These are phyloP conservation scores for Incurvaria masculella DNA, from an alignment of 2,888 invertebrate species.

Conservation along the genomic window DNA sequence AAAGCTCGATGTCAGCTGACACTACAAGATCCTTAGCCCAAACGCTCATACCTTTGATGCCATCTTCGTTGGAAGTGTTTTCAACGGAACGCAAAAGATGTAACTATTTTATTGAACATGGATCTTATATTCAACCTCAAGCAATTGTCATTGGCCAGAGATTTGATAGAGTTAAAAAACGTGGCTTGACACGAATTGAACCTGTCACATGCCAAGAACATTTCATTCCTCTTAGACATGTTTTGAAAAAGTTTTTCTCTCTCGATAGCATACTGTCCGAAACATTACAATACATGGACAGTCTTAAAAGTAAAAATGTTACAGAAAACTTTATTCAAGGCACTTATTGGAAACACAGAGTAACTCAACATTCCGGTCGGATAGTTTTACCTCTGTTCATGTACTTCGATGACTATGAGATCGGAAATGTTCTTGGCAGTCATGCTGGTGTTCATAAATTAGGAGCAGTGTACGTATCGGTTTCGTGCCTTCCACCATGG, in stretches of 20 bases:
- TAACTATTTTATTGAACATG: slow-evolving; percentile 1
- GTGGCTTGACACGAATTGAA: background rate
- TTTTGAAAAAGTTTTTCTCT: slow-evolving; percentile 7
- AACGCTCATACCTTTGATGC: background rate
- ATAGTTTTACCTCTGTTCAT: slow-evolving; percentile 9
- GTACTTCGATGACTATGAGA: slow-evolving; percentile 13
- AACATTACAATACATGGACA: slow-evolving; percentile 1
- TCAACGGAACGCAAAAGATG: slow-evolving; percentile 3
- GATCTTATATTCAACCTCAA: slow-evolving; percentile 6
- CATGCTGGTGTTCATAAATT: slow-evolving; percentile 14
- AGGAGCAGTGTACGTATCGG: slow-evolving; percentile 11
- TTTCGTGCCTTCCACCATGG: slow-evolving; percentile 9
- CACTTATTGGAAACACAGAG: background rate
- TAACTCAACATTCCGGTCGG: background rate
- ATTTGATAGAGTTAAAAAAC: slow-evolving; percentile 2
- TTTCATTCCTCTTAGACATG: slow-evolving; percentile 7
- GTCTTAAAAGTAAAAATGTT: background rate
- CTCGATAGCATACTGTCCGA: slow-evolving; percentile 3
- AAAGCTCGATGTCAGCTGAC: background rate
- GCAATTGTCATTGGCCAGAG: slow-evolving; percentile 4
- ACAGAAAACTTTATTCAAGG: slow-evolving; percentile 2
- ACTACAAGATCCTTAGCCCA: background rate
- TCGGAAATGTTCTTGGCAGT: slow-evolving; percentile 10
- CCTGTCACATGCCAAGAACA: slow-evolving; percentile 1
- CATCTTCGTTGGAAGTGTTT: background rate